Percentiles rank a stretch among this genome's conserved stretches.
These are phyloP conservation scores for Xiphydria camelus DNA, from an alignment of 2,888 invertebrate species.

Conservation along the genomic window DNA sequence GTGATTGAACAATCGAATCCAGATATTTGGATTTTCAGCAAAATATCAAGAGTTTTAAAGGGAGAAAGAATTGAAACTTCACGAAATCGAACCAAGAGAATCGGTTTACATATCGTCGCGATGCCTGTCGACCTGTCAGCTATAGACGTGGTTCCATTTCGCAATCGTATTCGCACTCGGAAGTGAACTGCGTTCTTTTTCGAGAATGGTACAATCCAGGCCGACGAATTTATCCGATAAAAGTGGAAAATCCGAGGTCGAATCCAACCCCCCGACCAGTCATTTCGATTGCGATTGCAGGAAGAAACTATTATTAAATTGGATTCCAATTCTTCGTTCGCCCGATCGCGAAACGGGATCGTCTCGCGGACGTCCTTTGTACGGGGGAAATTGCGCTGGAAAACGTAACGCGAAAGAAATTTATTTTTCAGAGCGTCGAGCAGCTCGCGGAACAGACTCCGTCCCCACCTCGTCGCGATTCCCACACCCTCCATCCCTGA, in stretches of 20 bases:
- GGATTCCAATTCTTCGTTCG: not conserved
- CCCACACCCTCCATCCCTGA: constrained; percentile 15
- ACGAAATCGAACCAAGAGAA: too few relatives aligned
- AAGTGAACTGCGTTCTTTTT: not conserved
- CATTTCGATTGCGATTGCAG: constrained; percentile 38
- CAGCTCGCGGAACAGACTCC: too few relatives aligned
- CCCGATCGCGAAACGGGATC: not conserved
- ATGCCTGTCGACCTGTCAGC: too few relatives aligned
- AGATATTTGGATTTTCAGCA: too few relatives aligned
- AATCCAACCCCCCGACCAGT: not conserved
- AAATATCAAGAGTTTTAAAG: too few relatives aligned
- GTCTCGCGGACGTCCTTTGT: constrained; percentile 37
- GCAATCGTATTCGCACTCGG: too few relatives aligned
- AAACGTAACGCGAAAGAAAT: constrained; percentile 24
- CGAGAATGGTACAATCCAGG: not conserved
- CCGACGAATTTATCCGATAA: constrained; percentile 10
- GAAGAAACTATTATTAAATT: constrained; percentile 44
- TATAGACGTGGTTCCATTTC: too few relatives aligned
- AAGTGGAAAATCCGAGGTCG: constrained; percentile 7
- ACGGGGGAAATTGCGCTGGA: constrained; percentile 36
- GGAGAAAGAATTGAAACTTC: too few relatives aligned
- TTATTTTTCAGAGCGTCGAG: constrained; percentile 38
- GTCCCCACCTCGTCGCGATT: constrained; percentile 6
- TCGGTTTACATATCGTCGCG: too few relatives aligned
- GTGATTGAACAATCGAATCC: too few relatives aligned